A percentile compares a stretch with the other conserved stretches of the same genome.
Conservation (phyloP, 2,113 vertebrate species). For the Accipiter virgatus region DNA sequence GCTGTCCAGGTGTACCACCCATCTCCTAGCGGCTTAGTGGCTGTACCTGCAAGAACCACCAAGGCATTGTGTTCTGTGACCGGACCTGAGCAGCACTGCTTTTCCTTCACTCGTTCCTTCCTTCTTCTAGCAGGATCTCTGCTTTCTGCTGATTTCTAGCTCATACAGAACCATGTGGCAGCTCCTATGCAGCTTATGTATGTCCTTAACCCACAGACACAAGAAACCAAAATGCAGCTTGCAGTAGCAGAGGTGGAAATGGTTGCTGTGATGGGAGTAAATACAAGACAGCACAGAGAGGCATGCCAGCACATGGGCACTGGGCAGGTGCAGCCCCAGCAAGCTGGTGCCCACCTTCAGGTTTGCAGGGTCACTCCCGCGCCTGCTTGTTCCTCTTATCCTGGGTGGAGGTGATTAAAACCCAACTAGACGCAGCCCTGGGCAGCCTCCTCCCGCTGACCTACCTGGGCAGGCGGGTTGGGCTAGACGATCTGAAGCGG, state of each 20-base stretch:
- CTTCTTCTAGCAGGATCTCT: not conserved
- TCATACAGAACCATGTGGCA: not conserved
- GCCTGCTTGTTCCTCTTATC: fast-evolving
- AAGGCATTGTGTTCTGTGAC: fast-evolving
- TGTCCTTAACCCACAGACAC: not conserved
- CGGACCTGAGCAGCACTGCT: not conserved
- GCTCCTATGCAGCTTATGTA: not conserved
- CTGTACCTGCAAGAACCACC: not conserved
- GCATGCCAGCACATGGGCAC: not conserved
- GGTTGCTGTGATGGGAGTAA: not conserved
- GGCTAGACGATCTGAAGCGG: not conserved
- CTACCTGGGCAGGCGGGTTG: not conserved
- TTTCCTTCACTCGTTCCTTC: not conserved
- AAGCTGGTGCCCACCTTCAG: too few relatives aligned
- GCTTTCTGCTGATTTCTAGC: not conserved
- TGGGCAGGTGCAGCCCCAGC: too few relatives aligned
- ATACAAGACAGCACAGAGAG: not conserved
- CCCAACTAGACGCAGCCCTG: not conserved
- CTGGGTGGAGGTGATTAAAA: not conserved
- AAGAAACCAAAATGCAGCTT: not conserved
- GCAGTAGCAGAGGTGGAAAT: not conserved
- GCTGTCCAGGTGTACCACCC: not conserved
- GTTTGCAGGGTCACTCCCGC: fast-evolving
- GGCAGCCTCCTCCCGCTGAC: not conserved
- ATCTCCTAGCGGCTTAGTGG: not conserved